Evolutionary conservation across 2,797 vertebrate genomes (phyloP), one percentile per base, ranked within the genome.

Genomic region (Falco naumanni): DNA sequence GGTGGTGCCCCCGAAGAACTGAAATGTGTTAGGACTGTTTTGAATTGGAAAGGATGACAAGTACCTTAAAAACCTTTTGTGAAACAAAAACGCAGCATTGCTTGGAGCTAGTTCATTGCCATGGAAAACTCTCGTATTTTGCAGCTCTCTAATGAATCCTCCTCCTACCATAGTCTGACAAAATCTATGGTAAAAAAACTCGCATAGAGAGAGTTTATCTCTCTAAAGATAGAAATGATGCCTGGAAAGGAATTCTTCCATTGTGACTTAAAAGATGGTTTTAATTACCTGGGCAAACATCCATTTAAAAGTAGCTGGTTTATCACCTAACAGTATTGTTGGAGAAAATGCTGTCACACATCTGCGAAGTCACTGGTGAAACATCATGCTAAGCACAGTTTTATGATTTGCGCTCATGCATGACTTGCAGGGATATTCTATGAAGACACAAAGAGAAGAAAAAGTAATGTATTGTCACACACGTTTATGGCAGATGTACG

Each of bases 271-370:
- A 75, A 95, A 95, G 71, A 54, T 77, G 47, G 56, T 76, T 95
- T 93, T 89, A 87, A 93, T 96, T 92, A 84, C 33, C n/a, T 88
- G 79, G 26, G 26, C 31, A 93, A 84, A 61, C 31, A 84, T 81
- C 37, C 50, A n/a, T 85, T 92, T 69, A 56, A 63, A 85, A 72
- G 39, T 84, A 89, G 37, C 43, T 59, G 28, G 18, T 87, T 92
- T 89, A 88, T 96, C 76, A 88, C 82, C 82, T 90, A 74, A 5
- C 6, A 39, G 45, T 57, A 5, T 53, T 1, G 2, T 5, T 54
- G 80, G 51, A 51, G 79, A 75, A 91, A 81, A 56, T 63, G 25
- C 28, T 90, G 76, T 76, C 82, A 70, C 72, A 43, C 59, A 53
- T 91, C 69, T 93, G 76, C 2, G 0, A 54, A 65, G 47, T 31